Evolutionary conservation across 2,113 vertebrate species (phyloP).

Genomic region (Pluvialis apricaria): DNA sequence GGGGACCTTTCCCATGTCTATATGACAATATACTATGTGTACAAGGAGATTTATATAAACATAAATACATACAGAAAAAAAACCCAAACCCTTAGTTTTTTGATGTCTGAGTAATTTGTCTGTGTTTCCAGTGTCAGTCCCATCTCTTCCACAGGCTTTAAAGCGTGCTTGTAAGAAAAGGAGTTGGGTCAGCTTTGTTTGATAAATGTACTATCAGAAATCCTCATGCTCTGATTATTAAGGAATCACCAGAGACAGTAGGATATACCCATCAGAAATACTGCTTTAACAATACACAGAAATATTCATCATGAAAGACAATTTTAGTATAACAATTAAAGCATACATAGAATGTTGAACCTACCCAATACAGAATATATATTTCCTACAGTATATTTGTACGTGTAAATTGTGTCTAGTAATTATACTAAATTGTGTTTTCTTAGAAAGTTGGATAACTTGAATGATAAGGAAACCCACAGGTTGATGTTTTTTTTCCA

Average conservation of each 20-base stretch:
- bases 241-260: background rate
- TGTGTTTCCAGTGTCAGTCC: background rate
- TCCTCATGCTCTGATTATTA: background rate
- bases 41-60: background rate
- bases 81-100: background rate
- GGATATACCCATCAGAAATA: background rate
- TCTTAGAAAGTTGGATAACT: background rate
- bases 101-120: background rate
- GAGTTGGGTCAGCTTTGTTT: background rate
- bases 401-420: background rate
- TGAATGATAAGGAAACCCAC: background rate
- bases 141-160: background rate
- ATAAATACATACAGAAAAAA: background rate
- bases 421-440: background rate
- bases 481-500: background rate
- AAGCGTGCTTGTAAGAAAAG: background rate
- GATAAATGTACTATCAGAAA: background rate
- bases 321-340: background rate
- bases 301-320: background rate
- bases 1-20: background rate
- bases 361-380: background rate
- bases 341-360: background rate
- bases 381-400: background rate
- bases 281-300: background rate
- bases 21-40: background rate